Percentiles rank a stretch among this genome's conserved stretches.
These are phyloP conservation scores for Theristicus caerulescens DNA, from an alignment of 2,113 vertebrate species.

Conservation along the genomic window DNA sequence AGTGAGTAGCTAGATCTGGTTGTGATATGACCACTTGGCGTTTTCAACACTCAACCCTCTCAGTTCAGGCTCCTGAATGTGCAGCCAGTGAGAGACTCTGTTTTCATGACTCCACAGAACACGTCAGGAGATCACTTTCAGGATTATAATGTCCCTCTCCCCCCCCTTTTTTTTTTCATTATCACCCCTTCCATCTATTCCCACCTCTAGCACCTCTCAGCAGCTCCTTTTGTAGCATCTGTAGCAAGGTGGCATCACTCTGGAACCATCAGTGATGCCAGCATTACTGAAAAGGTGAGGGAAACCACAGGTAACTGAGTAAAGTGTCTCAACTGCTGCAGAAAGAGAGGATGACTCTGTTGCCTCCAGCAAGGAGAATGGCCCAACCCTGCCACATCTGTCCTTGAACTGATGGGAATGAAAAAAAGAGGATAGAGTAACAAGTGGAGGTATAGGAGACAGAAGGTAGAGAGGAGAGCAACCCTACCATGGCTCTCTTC, in stretches of 20 bases:
- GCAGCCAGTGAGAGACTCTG: neutral
- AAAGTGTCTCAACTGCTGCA: neutral
- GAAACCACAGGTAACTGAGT: neutral
- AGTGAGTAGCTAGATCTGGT: neutral
- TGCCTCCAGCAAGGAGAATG: neutral
- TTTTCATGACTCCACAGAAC: neutral
- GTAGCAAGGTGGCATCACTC: neutral
- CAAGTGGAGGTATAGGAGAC: accelerated
- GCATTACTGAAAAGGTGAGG: neutral
- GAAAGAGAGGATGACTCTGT: neutral
- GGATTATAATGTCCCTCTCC: no score
- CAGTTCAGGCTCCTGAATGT: neutral
- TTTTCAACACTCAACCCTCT: neutral
- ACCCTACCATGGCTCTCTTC: neutral
- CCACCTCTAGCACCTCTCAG: neutral
- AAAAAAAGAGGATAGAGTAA: neutral
- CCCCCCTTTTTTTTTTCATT: neutral
- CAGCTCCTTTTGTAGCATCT: neutral
- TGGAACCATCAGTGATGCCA: neutral
- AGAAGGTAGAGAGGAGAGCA: neutral
- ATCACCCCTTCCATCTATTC: neutral
- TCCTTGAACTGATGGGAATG: neutral
- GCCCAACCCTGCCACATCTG: neutral
- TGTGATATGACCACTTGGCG: neutral
- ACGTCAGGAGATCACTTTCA: neutral